These are phyloP conservation scores for Neoarius graeffei DNA, from an alignment of 2,113 vertebrate species.

Conservation along the genomic window DNA sequence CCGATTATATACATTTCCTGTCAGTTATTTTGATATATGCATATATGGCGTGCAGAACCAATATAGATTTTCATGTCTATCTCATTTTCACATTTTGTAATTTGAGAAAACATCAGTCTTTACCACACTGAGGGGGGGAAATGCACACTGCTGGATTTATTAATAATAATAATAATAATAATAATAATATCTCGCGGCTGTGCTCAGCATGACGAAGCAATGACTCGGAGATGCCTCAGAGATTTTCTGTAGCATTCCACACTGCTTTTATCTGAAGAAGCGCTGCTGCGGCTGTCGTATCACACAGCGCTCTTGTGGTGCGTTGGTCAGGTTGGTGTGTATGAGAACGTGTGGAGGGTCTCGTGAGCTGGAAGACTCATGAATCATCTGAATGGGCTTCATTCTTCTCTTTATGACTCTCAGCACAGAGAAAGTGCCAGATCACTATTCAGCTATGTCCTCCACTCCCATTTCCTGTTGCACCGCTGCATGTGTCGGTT, in stretches of 20 bases:
- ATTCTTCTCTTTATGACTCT: slow-evolving; percentile 46
- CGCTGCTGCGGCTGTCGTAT: neutral
- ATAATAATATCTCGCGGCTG: neutral
- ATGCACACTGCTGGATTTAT: neutral
- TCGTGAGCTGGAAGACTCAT: slow-evolving; percentile 30
- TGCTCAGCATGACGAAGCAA: neutral
- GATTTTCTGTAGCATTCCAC: neutral
- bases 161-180: neutral
- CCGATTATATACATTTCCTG: neutral
- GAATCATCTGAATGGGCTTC: slow-evolving; percentile 42
- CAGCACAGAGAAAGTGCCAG: neutral
- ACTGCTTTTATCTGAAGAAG: slow-evolving; percentile 16
- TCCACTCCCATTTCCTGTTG: slow-evolving; percentile 31
- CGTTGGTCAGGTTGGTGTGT: slow-evolving; percentile 35
- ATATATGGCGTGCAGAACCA: neutral
- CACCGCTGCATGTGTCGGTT: neutral
- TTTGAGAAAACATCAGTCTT: neutral
- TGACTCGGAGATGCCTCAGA: neutral
- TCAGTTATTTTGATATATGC: neutral
- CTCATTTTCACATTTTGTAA: neutral
- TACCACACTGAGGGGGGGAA: neutral
- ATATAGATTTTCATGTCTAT: neutral
- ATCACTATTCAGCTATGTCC: slow-evolving; percentile 38
- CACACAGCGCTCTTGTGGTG: slow-evolving; percentile 43
- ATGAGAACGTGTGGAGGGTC: slow-evolving; percentile 13